Conservation (phyloP, 2,888 invertebrate species). For the Crematogaster levior region DNA sequence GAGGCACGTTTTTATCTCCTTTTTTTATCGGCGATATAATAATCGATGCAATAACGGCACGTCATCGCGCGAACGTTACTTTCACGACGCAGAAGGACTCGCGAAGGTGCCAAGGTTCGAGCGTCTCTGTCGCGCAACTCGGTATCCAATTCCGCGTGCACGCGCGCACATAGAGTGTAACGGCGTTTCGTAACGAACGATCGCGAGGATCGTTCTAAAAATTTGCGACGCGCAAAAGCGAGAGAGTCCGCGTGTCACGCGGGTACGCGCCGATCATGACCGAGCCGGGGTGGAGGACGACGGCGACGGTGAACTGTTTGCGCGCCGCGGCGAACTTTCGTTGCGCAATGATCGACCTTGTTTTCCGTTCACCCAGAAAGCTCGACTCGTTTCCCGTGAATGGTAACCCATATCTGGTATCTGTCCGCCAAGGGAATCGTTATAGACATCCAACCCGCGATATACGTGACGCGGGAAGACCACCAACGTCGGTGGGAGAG, state of each 20-base stretch:
- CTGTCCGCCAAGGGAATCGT: constrained; percentile 14
- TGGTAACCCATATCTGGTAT: constrained; percentile 46
- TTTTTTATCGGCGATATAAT: constrained; percentile 4
- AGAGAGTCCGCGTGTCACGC: not conserved
- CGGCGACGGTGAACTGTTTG: constrained; percentile 61
- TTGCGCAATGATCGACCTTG: constrained; percentile 76
- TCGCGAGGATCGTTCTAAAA: not conserved
- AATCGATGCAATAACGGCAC: constrained; percentile 16
- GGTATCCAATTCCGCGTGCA: constrained; percentile 7
- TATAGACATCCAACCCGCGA: constrained; percentile 1
- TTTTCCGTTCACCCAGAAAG: constrained; percentile 69
- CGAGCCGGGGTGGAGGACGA: not conserved
- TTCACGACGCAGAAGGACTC: constrained; percentile 11
- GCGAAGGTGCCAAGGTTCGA: not conserved
- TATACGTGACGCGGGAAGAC: not conserved
- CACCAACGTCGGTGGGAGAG: not conserved
- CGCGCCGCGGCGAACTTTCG: constrained; percentile 71
- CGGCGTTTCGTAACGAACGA: not conserved
- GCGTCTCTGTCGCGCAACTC: not conserved
- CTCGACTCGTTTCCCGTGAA: constrained; percentile 58
- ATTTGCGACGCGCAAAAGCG: constrained; percentile 1
- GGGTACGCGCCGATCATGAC: not conserved
- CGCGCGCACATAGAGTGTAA: not conserved
- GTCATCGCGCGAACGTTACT: constrained; percentile 20
- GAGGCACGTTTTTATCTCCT: not conserved